These are phyloP conservation scores for Daubentonia madagascariensis DNA, from an alignment of 2,113 vertebrate species.

Conservation along the genomic window DNA sequence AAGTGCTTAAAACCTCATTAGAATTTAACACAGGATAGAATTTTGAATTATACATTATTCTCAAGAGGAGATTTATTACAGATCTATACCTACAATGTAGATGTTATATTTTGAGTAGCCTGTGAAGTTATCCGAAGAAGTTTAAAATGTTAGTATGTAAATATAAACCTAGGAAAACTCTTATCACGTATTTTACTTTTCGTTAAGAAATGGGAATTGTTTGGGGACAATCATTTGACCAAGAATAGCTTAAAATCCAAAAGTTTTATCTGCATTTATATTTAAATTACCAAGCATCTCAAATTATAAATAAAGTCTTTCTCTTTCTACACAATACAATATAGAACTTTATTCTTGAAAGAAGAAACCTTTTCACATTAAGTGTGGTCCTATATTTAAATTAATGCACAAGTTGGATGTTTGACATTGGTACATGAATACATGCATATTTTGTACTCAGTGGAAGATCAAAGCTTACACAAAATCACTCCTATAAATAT, in stretches of 20 bases:
- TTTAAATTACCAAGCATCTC: background rate
- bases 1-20: slow-evolving; percentile 34
- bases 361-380: background rate
- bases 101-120: background rate
- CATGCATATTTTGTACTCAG: background rate
- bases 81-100: background rate
- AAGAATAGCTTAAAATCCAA: background rate
- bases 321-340: background rate
- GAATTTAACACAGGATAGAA: background rate
- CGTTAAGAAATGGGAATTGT: background rate
- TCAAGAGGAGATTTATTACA: slow-evolving; percentile 10
- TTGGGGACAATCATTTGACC: background rate
- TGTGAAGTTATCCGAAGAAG: background rate
- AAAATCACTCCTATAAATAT: background rate
- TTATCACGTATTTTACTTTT: background rate
- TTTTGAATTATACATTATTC: slow-evolving; percentile 34
- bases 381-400: background rate
- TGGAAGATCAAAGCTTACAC: background rate
- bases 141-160: background rate
- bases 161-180: background rate
- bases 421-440: background rate
- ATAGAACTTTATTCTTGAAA: background rate
- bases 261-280: background rate
- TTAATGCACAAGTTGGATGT: background rate
- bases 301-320: background rate